Base-by-base conservation (phyloP, 2,888 invertebrate genomes). In the Aphodius sticticus region DNA sequence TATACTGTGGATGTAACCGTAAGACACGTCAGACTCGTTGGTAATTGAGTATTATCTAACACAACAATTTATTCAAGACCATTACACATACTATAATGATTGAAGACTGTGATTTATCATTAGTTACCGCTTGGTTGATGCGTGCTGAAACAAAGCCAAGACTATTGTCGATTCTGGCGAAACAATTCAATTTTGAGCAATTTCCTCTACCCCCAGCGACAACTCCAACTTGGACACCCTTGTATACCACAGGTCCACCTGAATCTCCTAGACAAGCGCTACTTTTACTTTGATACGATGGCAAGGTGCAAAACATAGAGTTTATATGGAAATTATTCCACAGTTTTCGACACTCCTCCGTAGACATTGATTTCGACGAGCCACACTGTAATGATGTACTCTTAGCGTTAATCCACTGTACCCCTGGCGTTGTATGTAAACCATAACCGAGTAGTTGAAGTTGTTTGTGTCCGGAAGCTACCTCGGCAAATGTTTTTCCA, bases 201-300 rank as follows among this genome's bases (percentile, higher is more conserved):
- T 26, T 26, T 26, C 26, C 26, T 26, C 26, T 26, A 26, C 26
- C 26, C 1, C 26, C 16, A 35, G 74, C 16, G 7, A 74, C 74
- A 26, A 74, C n/a, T 35, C 74, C 74, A 0, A 74, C 74, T 74
- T 74, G 74, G n/a, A 74, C 74, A 35, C 71, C 35, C 5, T 74
- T 26, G 36, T 74, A 74, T n/a, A 74, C 6, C n/a, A 74, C 74
- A n/a, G 74, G 74, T 12, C 74, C 74, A 6, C 74, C 74, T 9
- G 36, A 36, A 74, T 74, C 74, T 6, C 74, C 74, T 36, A 35
- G 35, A 36, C 74, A 74, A 74, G 35, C 36, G n/a, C 35, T 36
- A 36, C 74, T 35, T 35, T 35, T 14, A 36, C 35, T 35, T 26
- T 35, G 7, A 74, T 7, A 53, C 4, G 53, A n/a, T 7, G 74